Percentiles rank a stretch among this genome's conserved stretches.
Conservation (phyloP, 2,888 invertebrate genomes). For the Polyommatus iphigenia region DNA sequence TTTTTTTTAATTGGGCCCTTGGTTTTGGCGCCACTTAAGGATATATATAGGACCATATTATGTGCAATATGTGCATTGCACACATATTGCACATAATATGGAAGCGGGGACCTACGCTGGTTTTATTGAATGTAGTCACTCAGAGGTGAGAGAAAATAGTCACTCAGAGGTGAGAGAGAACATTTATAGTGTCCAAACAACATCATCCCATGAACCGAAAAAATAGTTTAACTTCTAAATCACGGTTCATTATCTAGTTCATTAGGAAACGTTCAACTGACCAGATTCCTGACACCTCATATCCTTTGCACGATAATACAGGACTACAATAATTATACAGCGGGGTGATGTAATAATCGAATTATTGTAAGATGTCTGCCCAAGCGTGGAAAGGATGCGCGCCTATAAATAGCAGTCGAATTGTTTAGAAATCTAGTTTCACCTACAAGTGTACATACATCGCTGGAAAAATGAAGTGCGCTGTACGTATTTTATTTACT, state of each 20-base stretch:
- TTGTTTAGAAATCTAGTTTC: slow-evolving; percentile 39
- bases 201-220: not conserved
- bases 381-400: slow-evolving; percentile 39
- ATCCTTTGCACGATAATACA: slow-evolving; percentile 7
- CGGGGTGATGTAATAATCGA: slow-evolving; percentile 16
- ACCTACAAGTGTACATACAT: slow-evolving; percentile 33
- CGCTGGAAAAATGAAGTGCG: slow-evolving; percentile 61
- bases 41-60: no score
- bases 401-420: slow-evolving; percentile 42
- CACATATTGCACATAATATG: no score
- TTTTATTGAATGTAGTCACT: no score
- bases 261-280: not conserved
- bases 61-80: no score
- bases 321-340: slow-evolving; percentile 23
- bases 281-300: slow-evolving; percentile 15
- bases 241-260: not conserved
- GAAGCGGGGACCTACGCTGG: no score
- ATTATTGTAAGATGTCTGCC: slow-evolving; percentile 25
- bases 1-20: no score
- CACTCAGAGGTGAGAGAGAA: no score
- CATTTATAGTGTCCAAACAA: not conserved
- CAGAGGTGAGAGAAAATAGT: no score
- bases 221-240: not conserved
- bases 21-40: no score
- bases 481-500: slow-evolving; percentile 53